These are phyloP conservation scores for Toxostoma redivivum DNA, from an alignment of 2,113 vertebrate genomes.

Conservation along the genomic window DNA sequence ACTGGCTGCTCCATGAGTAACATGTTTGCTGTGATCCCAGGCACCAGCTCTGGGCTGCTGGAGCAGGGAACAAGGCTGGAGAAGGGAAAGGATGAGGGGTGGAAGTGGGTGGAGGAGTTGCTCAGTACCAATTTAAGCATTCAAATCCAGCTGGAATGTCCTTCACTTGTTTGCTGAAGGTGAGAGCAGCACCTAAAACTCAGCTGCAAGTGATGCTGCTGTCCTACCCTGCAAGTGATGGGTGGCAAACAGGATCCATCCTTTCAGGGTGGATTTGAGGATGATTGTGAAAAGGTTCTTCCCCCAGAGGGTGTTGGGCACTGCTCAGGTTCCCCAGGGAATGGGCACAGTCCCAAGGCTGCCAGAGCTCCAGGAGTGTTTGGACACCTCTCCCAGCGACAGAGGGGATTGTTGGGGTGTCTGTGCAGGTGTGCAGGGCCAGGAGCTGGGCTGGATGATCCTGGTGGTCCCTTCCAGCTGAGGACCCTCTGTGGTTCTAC, in stretches of 20 bases:
- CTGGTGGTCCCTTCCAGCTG: background rate
- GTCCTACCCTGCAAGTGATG: background rate
- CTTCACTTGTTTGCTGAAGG: background rate
- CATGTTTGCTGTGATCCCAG: background rate
- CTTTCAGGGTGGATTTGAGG: background rate
- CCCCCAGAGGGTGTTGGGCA: background rate
- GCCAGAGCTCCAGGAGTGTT: background rate
- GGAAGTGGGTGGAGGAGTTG: background rate
- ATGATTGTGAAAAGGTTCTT: background rate
- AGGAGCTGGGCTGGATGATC: background rate
- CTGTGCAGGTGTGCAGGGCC: background rate
- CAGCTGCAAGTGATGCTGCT: background rate
- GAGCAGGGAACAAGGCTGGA: background rate
- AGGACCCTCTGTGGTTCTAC: background rate
- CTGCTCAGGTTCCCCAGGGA: background rate
- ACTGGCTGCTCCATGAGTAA: background rate
- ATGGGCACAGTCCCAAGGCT: background rate
- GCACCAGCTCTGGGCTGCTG: background rate
- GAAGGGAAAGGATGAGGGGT: background rate
- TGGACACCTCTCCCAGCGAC: accelerated
- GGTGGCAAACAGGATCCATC: background rate
- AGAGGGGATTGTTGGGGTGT: background rate
- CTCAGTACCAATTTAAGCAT: background rate
- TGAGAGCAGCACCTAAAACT: background rate
- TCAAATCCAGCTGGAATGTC: accelerated